Conservation (phyloP, 2,888 invertebrate species). For the Pristionchus exspectatus region DNA sequence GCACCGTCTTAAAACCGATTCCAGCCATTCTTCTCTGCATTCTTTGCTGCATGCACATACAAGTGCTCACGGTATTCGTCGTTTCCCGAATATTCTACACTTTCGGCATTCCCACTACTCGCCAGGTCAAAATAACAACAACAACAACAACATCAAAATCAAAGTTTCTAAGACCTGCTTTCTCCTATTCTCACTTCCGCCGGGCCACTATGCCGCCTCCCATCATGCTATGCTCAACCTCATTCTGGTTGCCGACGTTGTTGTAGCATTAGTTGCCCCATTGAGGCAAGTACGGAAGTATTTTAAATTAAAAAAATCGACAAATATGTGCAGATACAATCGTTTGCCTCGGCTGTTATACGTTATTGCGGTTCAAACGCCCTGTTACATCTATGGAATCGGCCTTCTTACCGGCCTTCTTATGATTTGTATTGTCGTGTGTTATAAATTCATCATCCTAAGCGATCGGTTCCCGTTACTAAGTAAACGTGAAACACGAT, state of each 20-base stretch:
- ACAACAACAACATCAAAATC: neutral
- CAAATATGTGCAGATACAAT: slow-evolving; percentile 21
- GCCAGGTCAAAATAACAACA: neutral
- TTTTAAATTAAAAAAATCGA: neutral
- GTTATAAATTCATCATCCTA: neutral
- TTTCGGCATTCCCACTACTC: neutral
- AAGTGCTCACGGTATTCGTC: slow-evolving; percentile 14
- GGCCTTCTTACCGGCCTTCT: neutral
- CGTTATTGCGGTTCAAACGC: neutral
- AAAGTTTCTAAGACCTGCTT: neutral
- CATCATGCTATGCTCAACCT: slow-evolving; percentile 41
- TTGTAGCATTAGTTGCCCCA: neutral
- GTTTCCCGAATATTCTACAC: neutral
- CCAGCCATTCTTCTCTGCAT: neutral
- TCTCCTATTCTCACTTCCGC: slow-evolving; percentile 16
- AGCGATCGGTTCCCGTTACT: neutral
- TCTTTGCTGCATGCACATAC: slow-evolving; percentile 20
- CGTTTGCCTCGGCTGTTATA: neutral
- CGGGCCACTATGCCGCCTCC: slow-evolving; percentile 12
- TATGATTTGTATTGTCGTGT: too few relatives aligned
- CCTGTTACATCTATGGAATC: slow-evolving; percentile 32
- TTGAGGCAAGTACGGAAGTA: too few relatives aligned
- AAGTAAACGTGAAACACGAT: neutral
- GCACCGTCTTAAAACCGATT: too few relatives aligned
- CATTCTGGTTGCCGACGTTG: neutral